Percentiles rank a stretch among this genome's conserved stretches.
These are phyloP conservation scores for Adelosebastes latens DNA, from an alignment of 2,797 vertebrate species.

Conservation along the genomic window DNA sequence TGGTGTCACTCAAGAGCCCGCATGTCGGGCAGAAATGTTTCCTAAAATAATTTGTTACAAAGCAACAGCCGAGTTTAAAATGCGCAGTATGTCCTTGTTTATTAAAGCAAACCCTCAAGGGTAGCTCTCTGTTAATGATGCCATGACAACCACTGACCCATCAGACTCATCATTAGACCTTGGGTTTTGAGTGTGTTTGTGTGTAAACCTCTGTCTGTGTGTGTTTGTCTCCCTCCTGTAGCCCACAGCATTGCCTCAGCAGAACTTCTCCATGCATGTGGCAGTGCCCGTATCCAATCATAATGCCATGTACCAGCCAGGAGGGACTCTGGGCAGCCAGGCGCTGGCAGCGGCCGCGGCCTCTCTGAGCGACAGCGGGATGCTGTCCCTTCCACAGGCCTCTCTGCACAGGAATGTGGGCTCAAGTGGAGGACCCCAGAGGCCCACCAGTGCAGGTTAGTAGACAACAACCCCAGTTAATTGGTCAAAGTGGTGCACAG, in stretches of 20 bases:
- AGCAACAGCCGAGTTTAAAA: conserved; percentile 4
- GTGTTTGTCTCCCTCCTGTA: conserved; percentile 74
- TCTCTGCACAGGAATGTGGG: conserved; percentile 92
- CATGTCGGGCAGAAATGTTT: neutral
- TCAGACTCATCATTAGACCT: conserved; percentile 33
- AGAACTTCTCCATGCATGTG: conserved; percentile 99
- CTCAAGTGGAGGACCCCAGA: conserved; percentile 91
- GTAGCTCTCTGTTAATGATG: conserved; percentile 49
- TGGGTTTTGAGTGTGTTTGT: conserved; percentile 49
- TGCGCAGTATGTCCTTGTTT: conserved; percentile 1
- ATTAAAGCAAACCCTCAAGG: conserved; percentile 34
- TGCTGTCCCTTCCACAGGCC: conserved; percentile 93
- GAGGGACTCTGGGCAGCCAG: conserved; percentile 89
- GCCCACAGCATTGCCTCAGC: conserved; percentile 93
- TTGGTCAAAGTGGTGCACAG: neutral
- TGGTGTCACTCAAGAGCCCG: neutral
- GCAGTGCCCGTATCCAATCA: conserved; percentile 96
- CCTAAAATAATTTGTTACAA: conserved; percentile 14
- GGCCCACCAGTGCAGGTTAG: conserved; percentile 94
- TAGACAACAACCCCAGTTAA: conserved; percentile 6
- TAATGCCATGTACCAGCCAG: conserved; percentile 94
- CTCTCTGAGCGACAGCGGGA: conserved; percentile 91
- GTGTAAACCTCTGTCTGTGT: conserved; percentile 63
- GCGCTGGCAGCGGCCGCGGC: conserved; percentile 89
- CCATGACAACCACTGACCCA: conserved; percentile 55